Base-by-base conservation (phyloP, 2,113 vertebrate species). In the rat (Rattus norvegicus) region DNA sequence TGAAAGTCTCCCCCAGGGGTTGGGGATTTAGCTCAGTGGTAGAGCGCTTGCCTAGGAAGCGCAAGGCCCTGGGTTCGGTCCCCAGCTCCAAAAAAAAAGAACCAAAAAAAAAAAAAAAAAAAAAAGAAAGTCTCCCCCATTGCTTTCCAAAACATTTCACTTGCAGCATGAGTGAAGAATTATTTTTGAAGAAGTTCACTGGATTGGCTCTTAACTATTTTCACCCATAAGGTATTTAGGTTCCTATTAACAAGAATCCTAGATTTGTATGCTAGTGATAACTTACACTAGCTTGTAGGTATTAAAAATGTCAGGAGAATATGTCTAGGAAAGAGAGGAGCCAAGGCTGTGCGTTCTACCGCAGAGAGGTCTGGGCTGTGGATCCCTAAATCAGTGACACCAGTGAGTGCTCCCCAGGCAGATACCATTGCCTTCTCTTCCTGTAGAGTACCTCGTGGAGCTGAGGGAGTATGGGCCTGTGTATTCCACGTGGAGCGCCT, bases 401-500 rank as follows among this genome's bases (percentile, higher is more conserved):
- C 24, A 59, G 33, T 2, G 19, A 13, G 39, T 39, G 47, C 59
- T 80, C 24, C 79, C 80, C 90, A 72, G 67, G 24, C 1, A 54
- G 61, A 36, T 59, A 13, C 24, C 72, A 61, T 0, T 79, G 19
- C 3, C 56, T 63, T 91, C 28, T 83, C 67, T 95, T 69, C 7
- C 4, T 24, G 39, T 63, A 99, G 99, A 99, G 97, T 99, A 99
- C 95, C 98, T 99, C 47, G 99, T 99, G 33, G 99, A 99, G 97
- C 97, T 99, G 80, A 98, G 99, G 7, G 99, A 99, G 93, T 99
- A 99, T 0, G 99, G 99, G 28, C 99, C 99, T 0, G 98, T 99
- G 87, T 99, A 99, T 97, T 99, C 99, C 70, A 99, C 99, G 3
- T 99, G 99, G 99, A 99, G 99, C 1, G 98, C 96, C 0, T 96